Percentiles rank a stretch among this genome's conserved stretches.
Conservation (phyloP, 1,140 invertebrate genomes). For the Bombus vancouverensis region DNA sequence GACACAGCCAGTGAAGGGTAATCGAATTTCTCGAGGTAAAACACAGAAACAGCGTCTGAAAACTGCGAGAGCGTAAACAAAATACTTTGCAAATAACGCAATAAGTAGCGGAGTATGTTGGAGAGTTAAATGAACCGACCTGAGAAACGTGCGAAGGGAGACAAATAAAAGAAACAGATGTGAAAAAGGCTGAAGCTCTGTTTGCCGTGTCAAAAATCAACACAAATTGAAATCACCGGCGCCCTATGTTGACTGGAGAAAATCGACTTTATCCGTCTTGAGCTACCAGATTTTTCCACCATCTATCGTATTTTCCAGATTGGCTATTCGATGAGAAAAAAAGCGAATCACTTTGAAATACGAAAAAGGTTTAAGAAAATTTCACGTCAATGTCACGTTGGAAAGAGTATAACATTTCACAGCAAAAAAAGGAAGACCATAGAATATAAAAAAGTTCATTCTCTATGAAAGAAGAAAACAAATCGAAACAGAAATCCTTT, state of each 20-base stretch:
- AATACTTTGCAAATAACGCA: conserved; percentile 78
- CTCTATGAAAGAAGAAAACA: too few relatives aligned
- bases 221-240: conserved; percentile 79
- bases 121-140: conserved; percentile 77
- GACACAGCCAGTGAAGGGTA: background rate
- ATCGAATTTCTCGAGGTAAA: conserved; percentile 25
- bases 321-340: conserved; percentile 30
- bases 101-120: conserved; percentile 71
- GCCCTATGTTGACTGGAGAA: conserved; percentile 71
- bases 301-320: conserved; percentile 43
- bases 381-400: background rate
- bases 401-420: background rate
- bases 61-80: conserved; percentile 71
- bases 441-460: background rate
- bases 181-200: conserved; percentile 69
- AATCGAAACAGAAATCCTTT: background rate
- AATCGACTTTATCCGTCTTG: conserved; percentile 65
- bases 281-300: conserved; percentile 44
- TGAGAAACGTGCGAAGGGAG: conserved; percentile 63
- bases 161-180: conserved; percentile 74
- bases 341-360: background rate
- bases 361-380: background rate
- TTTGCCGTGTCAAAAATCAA: conserved; percentile 81
- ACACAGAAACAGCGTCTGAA: background rate
- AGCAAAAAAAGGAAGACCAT: background rate